Conservation (phyloP, 2,797 vertebrate genomes). For the Xyrichtys novacula region DNA sequence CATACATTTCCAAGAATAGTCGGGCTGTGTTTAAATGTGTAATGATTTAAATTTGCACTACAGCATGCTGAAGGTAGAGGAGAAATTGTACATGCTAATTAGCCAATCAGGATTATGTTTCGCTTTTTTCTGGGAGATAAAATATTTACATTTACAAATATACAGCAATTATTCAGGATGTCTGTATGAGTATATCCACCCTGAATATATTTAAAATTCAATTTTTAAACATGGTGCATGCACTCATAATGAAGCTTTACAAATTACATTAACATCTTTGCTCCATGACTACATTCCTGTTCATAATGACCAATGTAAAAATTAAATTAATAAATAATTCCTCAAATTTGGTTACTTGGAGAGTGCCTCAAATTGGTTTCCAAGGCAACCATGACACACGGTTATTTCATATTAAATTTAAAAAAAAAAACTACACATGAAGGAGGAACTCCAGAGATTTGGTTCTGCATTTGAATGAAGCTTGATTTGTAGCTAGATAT, state of each 20-base stretch:
- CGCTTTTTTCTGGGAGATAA: background rate
- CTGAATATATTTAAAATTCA: background rate
- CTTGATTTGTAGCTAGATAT: background rate
- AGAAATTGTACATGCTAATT: slow-evolving; percentile 24
- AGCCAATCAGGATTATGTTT: background rate
- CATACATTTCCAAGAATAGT: background rate
- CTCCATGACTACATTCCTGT: background rate
- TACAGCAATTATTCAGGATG: slow-evolving; percentile 4
- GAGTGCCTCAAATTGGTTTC: background rate
- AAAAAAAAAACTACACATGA: background rate
- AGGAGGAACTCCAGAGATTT: background rate
- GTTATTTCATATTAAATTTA: background rate
- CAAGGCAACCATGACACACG: background rate
- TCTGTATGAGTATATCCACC: background rate
- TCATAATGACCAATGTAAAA: background rate
- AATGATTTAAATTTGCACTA: too few relatives aligned
- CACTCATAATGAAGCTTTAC: background rate
- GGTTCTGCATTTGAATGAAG: background rate
- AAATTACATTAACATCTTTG: background rate
- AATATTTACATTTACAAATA: background rate
- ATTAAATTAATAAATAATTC: too few relatives aligned
- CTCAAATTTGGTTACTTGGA: background rate
- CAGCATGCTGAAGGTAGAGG: slow-evolving; percentile 2
- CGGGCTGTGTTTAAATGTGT: slow-evolving; percentile 3
- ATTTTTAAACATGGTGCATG: background rate